These are phyloP conservation scores for Leistus spinibarbis DNA, from an alignment of 2,888 invertebrate genomes.

Conservation along the genomic window DNA sequence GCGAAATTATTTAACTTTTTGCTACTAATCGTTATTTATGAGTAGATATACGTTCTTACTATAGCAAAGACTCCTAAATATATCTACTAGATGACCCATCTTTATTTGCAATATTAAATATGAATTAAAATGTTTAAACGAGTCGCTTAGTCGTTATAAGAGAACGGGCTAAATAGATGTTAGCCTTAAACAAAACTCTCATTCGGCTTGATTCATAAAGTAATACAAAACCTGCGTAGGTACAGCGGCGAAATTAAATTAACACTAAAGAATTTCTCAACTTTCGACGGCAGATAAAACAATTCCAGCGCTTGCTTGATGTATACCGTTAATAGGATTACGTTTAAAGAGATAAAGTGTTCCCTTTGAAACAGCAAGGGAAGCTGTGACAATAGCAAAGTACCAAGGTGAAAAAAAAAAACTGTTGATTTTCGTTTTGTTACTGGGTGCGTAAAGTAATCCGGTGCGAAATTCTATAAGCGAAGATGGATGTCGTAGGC, in stretches of 20 bases:
- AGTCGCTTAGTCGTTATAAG: too few relatives aligned
- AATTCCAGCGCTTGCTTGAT: background rate
- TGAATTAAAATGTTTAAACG: too few relatives aligned
- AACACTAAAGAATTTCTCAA: background rate
- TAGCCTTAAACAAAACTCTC: too few relatives aligned
- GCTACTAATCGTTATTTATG: too few relatives aligned
- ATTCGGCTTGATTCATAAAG: background rate
- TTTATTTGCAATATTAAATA: too few relatives aligned
- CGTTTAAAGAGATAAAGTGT: background rate
- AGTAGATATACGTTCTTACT: too few relatives aligned
- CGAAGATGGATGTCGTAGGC: slow-evolving; percentile 25
- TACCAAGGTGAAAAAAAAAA: background rate
- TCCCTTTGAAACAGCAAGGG: background rate
- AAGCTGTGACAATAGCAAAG: background rate
- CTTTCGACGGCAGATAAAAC: background rate
- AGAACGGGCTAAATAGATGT: too few relatives aligned
- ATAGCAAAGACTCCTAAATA: too few relatives aligned
- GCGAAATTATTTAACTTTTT: too few relatives aligned
- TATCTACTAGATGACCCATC: too few relatives aligned
- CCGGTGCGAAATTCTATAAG: slow-evolving; percentile 5
- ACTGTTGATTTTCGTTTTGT: background rate
- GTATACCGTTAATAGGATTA: slow-evolving; percentile 28
- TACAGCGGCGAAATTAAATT: background rate
- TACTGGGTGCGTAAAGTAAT: background rate
- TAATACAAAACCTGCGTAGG: background rate